Conservation (phyloP, 2,797 vertebrate species). For the Myripristis murdjan region DNA sequence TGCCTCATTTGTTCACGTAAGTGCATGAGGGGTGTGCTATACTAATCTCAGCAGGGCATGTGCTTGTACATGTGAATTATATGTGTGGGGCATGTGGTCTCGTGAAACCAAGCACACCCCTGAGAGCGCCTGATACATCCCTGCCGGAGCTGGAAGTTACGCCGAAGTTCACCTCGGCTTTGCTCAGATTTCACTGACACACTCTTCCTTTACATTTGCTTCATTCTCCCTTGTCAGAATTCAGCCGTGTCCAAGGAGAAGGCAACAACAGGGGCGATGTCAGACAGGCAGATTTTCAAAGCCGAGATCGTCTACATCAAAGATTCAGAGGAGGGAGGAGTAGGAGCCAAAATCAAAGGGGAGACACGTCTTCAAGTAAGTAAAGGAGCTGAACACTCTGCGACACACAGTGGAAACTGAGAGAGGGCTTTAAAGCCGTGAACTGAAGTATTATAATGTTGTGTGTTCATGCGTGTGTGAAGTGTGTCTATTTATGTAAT, state of each 20-base stretch:
- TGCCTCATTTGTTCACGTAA: conserved; percentile 1
- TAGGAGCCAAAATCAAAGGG: conserved; percentile 53
- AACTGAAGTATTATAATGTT: conserved; percentile 1
- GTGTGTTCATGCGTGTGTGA: neutral
- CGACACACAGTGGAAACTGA: neutral
- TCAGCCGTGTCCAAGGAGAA: conserved; percentile 50
- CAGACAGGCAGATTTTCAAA: conserved; percentile 87
- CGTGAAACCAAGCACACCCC: conserved; percentile 60
- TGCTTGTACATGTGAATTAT: conserved; percentile 68
- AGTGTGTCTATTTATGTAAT: neutral
- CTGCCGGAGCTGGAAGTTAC: conserved; percentile 36
- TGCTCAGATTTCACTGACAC: conserved; percentile 72
- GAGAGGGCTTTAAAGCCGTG: neutral
- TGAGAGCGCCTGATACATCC: neutral
- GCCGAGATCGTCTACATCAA: conserved; percentile 90
- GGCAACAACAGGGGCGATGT: conserved; percentile 75
- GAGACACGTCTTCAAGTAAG: conserved; percentile 69
- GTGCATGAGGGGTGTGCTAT: conserved; percentile 24
- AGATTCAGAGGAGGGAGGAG: conserved; percentile 85
- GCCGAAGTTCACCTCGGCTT: conserved; percentile 59
- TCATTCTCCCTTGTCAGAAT: conserved; percentile 69
- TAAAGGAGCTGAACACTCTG: neutral
- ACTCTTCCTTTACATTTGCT: conserved; percentile 59
- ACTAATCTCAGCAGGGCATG: conserved; percentile 56
- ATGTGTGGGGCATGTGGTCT: conserved; percentile 64